These are phyloP conservation scores for Aradophagus sp. DNA, from an alignment of 1,140 invertebrate genomes.

Conservation along the genomic window DNA sequence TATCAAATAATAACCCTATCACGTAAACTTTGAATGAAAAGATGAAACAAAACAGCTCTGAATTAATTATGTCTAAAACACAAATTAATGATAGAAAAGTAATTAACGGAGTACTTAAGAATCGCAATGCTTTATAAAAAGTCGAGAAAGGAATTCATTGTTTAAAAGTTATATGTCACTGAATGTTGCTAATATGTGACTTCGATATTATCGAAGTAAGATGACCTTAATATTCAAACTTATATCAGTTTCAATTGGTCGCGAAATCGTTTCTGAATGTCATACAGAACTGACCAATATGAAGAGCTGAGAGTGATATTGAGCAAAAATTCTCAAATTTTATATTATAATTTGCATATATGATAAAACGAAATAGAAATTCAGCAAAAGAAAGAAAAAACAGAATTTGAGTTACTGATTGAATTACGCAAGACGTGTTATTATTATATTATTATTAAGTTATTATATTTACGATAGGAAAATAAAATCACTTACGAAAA, in stretches of 20 bases:
- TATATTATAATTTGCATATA: too few relatives aligned
- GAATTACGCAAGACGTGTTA: too few relatives aligned
- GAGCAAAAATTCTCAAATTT: too few relatives aligned
- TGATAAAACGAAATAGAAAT: too few relatives aligned
- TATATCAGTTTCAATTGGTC: constrained; percentile 41
- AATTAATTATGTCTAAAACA: too few relatives aligned
- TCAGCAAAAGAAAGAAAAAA: too few relatives aligned
- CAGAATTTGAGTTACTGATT: too few relatives aligned
- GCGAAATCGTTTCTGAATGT: constrained; percentile 24
- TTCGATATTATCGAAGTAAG: constrained; percentile 43
- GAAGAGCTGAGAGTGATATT: constrained; percentile 1
- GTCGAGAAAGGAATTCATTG: constrained; percentile 18
- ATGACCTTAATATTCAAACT: constrained; percentile 53
- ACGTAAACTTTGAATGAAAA: not conserved
- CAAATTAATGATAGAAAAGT: not conserved
- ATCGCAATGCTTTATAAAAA: constrained; percentile 23
- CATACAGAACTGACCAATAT: constrained; percentile 50
- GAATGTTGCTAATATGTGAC: constrained; percentile 1
- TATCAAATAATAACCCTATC: too few relatives aligned
- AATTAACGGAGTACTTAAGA: not conserved
- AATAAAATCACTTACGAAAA: constrained; percentile 86
- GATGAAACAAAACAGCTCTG: too few relatives aligned
- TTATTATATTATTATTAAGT: too few relatives aligned
- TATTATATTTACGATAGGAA: too few relatives aligned
- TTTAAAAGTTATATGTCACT: constrained; percentile 23